Evolutionary conservation across 2,888 invertebrate genomes (phyloP).

Genomic region (Nephrocerus scutellatus): DNA sequence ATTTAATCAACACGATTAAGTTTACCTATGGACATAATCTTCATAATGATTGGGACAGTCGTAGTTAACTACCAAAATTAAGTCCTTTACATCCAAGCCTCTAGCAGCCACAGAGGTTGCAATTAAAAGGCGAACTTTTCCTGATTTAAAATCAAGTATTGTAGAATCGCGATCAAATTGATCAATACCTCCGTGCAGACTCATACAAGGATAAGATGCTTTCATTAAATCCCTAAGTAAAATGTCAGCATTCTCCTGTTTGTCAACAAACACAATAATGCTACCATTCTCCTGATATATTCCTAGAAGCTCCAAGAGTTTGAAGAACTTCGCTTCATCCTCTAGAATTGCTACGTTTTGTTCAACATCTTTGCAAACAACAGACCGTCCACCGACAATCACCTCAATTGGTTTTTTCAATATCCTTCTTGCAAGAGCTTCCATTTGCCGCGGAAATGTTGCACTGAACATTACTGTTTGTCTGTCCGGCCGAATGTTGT

Average conservation of each 20-base stretch:
- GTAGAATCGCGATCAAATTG: slow-evolving; percentile 98
- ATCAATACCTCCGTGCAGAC: slow-evolving; percentile 97
- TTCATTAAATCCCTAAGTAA: slow-evolving; percentile 91
- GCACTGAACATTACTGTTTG: slow-evolving; percentile 99
- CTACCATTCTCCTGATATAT: slow-evolving; percentile 85
- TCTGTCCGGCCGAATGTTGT: slow-evolving; percentile 91
- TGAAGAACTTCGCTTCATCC: slow-evolving; percentile 96
- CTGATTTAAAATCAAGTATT: slow-evolving; percentile 94
- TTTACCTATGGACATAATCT: slow-evolving; percentile 88
- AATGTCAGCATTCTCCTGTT: slow-evolving; percentile 95
- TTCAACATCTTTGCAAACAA: slow-evolving; percentile 96
- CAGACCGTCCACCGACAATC: slow-evolving; percentile 91
- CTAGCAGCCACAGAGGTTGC: slow-evolving; percentile 98
- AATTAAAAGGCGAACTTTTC: slow-evolving; percentile 84
- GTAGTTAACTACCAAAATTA: slow-evolving; percentile 96
- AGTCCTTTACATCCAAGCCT: slow-evolving; percentile 96
- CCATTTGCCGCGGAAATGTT: slow-evolving; percentile 98
- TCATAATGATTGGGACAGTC: slow-evolving; percentile 99
- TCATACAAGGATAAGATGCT: slow-evolving; percentile 93
- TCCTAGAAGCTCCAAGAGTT: slow-evolving; percentile 94
- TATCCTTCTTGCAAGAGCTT: slow-evolving; percentile 90
- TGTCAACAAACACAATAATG: slow-evolving; percentile 95
- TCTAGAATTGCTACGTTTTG: slow-evolving; percentile 90
- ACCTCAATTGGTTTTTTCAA: slow-evolving; percentile 94
- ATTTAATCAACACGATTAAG: background rate